phyloP scores from a whole-genome alignment of 2,113 vertebrate species.

The Phyllostomus discolor region DNA sequence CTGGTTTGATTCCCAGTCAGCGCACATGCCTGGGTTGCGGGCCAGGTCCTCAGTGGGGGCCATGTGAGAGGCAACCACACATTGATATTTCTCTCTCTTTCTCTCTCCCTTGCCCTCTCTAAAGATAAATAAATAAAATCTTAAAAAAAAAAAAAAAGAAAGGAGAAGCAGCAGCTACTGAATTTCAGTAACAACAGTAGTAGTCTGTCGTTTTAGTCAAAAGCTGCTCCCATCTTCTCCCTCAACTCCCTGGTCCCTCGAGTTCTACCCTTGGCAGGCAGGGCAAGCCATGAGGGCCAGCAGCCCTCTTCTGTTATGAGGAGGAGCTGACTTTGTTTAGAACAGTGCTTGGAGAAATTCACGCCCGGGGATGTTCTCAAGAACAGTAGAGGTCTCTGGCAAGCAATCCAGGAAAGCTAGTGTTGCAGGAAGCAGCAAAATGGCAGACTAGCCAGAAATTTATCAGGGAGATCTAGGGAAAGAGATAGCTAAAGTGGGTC shows the following conservation, averaged over 20 bases:
- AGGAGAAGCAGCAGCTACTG: neutral
- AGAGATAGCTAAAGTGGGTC: neutral
- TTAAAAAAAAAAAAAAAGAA: too few species aligned
- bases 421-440: neutral
- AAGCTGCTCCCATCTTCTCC: neutral
- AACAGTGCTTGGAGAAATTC: neutral
- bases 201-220: neutral
- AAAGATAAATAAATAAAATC: too few species aligned
- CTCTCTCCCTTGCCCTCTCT: too few species aligned
- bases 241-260: neutral
- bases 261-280: neutral
- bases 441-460: neutral
- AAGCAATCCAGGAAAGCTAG: neutral
- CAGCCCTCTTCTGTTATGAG: neutral
- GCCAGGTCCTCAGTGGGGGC: too few species aligned
- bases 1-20: too few species aligned
- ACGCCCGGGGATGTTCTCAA: neutral
- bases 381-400: neutral
- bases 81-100: too few species aligned
- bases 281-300: neutral
- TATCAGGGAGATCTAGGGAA: neutral
- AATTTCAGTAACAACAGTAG: conserved; percentile 20
- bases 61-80: too few species aligned
- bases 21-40: too few species aligned
- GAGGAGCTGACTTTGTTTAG: neutral